These are phyloP conservation scores for Leptopilina myrica DNA, from an alignment of 2,888 invertebrate genomes.

Conservation along the genomic window DNA sequence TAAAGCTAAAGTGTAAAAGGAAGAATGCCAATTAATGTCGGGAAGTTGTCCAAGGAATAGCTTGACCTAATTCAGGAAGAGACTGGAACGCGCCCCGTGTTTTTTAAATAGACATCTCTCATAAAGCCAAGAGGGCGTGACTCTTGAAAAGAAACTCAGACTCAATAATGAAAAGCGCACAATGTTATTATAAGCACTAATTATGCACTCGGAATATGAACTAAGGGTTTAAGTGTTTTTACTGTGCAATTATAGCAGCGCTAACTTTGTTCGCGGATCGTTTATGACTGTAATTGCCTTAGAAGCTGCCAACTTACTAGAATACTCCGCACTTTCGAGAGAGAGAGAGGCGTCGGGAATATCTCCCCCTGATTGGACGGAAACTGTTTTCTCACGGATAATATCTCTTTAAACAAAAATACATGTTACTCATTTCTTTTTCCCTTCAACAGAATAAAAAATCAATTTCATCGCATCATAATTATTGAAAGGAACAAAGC, in stretches of 20 bases:
- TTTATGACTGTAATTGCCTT: constrained; percentile 50
- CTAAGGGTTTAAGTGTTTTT: constrained; percentile 50
- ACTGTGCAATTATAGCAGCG: constrained; percentile 52
- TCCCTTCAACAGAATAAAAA: too few species aligned
- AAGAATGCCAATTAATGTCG: constrained; percentile 54
- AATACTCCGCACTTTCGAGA: constrained; percentile 6
- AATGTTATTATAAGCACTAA: constrained; percentile 55
- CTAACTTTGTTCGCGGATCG: constrained; percentile 44
- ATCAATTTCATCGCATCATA: not conserved
- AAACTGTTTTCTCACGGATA: not conserved
- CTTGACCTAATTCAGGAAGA: constrained; percentile 38
- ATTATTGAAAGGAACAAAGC: not conserved
- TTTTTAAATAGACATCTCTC: constrained; percentile 25
- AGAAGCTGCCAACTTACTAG: constrained; percentile 30
- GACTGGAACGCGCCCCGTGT: constrained; percentile 16
- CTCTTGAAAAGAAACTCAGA: constrained; percentile 3
- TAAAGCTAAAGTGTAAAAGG: not conserved
- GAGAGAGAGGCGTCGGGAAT: not conserved
- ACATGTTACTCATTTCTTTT: too few species aligned
- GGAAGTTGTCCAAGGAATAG: not conserved
- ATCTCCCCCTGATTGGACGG: constrained; percentile 1
- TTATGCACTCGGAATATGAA: constrained; percentile 50
- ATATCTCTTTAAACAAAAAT: too few species aligned
- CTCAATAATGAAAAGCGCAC: constrained; percentile 50
- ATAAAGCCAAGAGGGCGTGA: constrained; percentile 20